Evolutionary conservation across 2,797 vertebrate species (phyloP).

Genomic region (Enteromius radiatus): DNA sequence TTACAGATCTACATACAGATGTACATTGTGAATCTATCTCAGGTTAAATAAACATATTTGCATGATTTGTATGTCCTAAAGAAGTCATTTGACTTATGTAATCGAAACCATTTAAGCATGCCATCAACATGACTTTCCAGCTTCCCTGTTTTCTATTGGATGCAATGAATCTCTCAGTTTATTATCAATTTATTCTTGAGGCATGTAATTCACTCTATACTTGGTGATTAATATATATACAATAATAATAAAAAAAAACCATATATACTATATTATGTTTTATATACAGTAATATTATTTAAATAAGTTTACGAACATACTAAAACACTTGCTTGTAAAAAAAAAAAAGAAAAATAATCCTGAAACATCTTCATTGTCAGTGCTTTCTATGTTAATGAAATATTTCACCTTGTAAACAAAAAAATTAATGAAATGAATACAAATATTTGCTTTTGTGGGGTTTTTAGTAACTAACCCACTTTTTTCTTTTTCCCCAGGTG

Average conservation of each 20-base stretch:
- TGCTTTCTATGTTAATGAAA: not conserved
- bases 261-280: no score
- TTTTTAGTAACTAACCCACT: not conserved
- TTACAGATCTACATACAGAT: not conserved
- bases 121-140: not conserved
- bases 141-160: not conserved
- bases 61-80: no score
- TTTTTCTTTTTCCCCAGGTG: constrained; percentile 30
- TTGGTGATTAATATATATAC: not conserved
- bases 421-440: not conserved
- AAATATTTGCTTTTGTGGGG: not conserved
- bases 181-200: not conserved
- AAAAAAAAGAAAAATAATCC: no score
- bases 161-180: not conserved
- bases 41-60: not conserved
- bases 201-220: not conserved
- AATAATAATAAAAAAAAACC: not conserved
- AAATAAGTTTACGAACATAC: no score
- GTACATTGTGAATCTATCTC: not conserved
- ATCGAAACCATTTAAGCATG: not conserved
- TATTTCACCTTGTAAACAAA: not conserved
- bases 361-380: no score
- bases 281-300: no score
- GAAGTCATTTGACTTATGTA: not conserved
- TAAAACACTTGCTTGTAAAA: no score